Evolutionary conservation across 2,888 invertebrate species (phyloP), one percentile per base, ranked within the genome.

Genomic region (Synergus japonicus): DNA sequence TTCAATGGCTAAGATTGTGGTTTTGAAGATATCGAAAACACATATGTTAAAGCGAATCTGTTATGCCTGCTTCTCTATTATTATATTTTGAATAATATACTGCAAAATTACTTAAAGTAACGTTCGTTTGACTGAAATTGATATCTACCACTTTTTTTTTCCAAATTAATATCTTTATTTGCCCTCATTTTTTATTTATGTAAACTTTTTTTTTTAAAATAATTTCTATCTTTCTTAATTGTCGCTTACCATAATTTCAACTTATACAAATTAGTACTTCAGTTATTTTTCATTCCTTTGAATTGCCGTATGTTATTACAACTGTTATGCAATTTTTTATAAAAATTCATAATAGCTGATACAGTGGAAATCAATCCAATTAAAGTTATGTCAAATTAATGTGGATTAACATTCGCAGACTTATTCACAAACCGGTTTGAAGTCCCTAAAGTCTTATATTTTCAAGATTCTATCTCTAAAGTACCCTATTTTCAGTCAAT

Each of bases 1-100:
- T 77, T 64, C 10, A 49, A 37, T 41, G n/a, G 15, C 73, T 73
- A 73, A 73, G 54, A 58, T 73, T 73, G 41, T 60, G 22, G 63
- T 12, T 73, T 58, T 73, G 54, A 73, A 15, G 54, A 73, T 73
- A 41, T 73, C 54, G 41, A 73, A 46, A n/a, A 69, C 22, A 46
- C 29, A 37, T 69, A 49, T 29, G 29, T 69, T 15, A 73, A 41
- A 54, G 54, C 29, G 54, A 73, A 73, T 22, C n/a, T 22, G 18
- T 12, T 18, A 15, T 3, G 54, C n/a, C 49, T 73, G 18, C 15
- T 58, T 73, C 9, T 73, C 13, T 22, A 29, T 54, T 13, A 54
- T 49, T 49, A 54, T 73, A n/a, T 54, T 73, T 54, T 29, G 37
- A 69, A 69, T 49, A 49, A 69, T 49, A 49, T 46, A 46, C 58